Conservation (phyloP, 2,797 vertebrate genomes). For the Podargus strigoides region DNA sequence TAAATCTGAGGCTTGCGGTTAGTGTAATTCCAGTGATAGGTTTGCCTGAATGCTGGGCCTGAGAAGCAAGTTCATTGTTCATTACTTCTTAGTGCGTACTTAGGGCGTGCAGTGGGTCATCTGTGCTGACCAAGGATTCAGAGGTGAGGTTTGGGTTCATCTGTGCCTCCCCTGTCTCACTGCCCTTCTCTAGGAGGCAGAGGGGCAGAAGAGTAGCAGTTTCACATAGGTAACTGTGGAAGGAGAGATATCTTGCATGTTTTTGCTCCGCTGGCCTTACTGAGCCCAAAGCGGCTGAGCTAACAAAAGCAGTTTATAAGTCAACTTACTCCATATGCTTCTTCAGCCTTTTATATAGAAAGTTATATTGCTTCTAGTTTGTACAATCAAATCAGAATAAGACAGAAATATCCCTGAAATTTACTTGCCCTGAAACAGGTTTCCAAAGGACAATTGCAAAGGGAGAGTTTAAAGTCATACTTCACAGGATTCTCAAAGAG, state of each 20-base stretch:
- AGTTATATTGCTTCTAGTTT: neutral
- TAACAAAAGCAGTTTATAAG: neutral
- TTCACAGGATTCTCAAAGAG: neutral
- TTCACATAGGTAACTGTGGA: neutral
- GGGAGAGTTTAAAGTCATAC: neutral
- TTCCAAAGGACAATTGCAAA: neutral
- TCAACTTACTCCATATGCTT: neutral
- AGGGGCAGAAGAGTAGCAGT: neutral
- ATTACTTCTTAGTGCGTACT: neutral
- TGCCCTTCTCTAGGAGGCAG: neutral
- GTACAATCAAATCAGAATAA: neutral
- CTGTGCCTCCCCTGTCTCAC: neutral
- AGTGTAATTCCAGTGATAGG: neutral
- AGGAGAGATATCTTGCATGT: neutral
- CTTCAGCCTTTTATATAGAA: neutral
- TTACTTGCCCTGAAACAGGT: neutral
- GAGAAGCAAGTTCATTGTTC: fast-evolving
- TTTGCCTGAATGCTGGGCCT: neutral
- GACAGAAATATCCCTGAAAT: neutral
- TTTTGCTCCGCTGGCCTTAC: neutral
- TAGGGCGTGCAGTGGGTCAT: neutral
- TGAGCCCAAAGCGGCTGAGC: neutral
- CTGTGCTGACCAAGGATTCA: neutral
- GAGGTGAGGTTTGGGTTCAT: neutral
- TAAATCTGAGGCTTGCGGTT: neutral